phyloP scores from a whole-genome alignment of 2,888 invertebrate genomes.

The Drosophila seclusa region DNA sequence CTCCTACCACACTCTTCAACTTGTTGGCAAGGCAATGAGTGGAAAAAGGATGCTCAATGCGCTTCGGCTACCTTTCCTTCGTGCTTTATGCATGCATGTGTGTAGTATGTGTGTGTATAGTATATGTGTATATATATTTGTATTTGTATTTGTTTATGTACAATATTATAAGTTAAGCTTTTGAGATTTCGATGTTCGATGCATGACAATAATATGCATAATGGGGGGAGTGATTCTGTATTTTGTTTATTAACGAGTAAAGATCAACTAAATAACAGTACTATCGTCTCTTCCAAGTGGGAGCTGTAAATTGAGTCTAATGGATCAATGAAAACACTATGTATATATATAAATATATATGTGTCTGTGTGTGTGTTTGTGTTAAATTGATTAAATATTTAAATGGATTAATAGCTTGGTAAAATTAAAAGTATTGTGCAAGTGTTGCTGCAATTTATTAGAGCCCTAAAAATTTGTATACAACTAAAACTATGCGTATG shows the following conservation, averaged over 20 bases:
- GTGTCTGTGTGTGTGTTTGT: slow-evolving; percentile 9
- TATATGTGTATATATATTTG: slow-evolving; percentile 18
- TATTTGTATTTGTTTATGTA: slow-evolving; percentile 45
- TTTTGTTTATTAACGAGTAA: slow-evolving; percentile 40
- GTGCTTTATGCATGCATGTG: slow-evolving; percentile 12
- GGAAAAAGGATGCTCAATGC: slow-evolving; percentile 8
- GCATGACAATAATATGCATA: slow-evolving; percentile 5
- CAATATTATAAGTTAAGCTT: slow-evolving; percentile 36
- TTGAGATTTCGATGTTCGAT: slow-evolving; percentile 30
- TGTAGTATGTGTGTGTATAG: slow-evolving; percentile 16
- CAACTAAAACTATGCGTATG: slow-evolving; percentile 69
- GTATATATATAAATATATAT: background rate
- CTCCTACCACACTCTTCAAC: slow-evolving; percentile 12
- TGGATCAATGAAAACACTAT: slow-evolving; percentile 23
- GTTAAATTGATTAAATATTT: background rate
- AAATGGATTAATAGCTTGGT: slow-evolving; percentile 45
- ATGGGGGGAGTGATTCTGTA: slow-evolving; percentile 9
- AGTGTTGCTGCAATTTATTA: slow-evolving; percentile 70
- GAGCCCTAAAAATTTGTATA: slow-evolving; percentile 75
- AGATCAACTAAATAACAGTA: slow-evolving; percentile 77
- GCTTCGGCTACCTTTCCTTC: slow-evolving; percentile 7
- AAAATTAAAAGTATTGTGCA: slow-evolving; percentile 51
- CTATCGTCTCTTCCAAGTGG: slow-evolving; percentile 37
- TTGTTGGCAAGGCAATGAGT: slow-evolving; percentile 39
- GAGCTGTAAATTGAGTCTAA: slow-evolving; percentile 48